Evolutionary conservation across 2,113 vertebrate species (phyloP).

Genomic region (Rhodinocichla rosea): DNA sequence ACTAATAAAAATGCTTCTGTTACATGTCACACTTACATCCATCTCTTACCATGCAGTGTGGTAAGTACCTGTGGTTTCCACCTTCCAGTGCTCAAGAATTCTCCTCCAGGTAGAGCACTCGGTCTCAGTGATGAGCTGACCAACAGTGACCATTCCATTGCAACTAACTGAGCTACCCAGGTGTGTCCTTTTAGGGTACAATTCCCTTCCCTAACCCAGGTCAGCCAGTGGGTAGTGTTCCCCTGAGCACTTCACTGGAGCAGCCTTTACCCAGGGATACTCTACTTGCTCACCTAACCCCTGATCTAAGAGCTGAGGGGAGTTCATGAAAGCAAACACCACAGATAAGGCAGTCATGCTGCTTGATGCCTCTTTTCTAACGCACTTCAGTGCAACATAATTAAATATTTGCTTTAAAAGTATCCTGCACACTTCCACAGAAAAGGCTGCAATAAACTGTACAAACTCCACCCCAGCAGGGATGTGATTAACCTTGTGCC

Average conservation of each 20-base stretch:
- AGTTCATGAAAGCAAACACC: neutral
- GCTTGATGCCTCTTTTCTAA: neutral
- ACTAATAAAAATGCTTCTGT: neutral
- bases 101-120: neutral
- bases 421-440: neutral
- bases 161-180: neutral
- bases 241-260: neutral
- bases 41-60: neutral
- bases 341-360: neutral
- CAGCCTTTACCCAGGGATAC: neutral
- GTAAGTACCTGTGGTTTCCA: neutral
- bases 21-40: neutral
- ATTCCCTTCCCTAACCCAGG: neutral
- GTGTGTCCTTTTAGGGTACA: neutral
- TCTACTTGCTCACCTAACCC: neutral
- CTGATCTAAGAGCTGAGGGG: rapidly evolving
- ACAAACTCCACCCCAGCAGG: neutral
- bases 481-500: rapidly evolving
- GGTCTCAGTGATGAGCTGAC: neutral
- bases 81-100: neutral
- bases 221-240: neutral
- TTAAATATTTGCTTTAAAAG: neutral
- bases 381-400: neutral
- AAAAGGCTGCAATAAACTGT: neutral
- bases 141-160: neutral